These are phyloP conservation scores for Tetrao urogallus DNA, from an alignment of 2,113 vertebrate species.

Conservation along the genomic window DNA sequence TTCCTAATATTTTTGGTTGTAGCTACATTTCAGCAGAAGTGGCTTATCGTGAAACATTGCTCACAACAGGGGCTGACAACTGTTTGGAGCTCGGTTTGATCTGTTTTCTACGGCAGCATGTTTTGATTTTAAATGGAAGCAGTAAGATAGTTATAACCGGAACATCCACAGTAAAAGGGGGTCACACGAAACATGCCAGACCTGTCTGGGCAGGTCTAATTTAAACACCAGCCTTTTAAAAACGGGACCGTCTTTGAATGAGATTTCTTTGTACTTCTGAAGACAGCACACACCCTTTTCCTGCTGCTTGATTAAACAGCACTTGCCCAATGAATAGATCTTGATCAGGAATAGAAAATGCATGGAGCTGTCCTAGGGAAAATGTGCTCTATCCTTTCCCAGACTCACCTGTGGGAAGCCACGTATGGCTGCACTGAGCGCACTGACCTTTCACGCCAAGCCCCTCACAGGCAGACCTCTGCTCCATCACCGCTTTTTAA, in stretches of 20 bases:
- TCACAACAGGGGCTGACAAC: background rate
- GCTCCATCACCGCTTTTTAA: background rate
- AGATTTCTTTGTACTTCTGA: conserved; percentile 71
- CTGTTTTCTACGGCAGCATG: conserved; percentile 30
- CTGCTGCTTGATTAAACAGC: conserved; percentile 73
- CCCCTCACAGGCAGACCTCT: background rate
- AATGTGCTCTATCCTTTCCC: conserved; percentile 61
- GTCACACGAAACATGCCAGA: conserved; percentile 65
- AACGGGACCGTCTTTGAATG: conserved; percentile 62
- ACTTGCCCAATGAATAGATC: conserved; percentile 74
- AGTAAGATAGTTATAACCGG: conserved; percentile 61
- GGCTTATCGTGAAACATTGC: background rate
- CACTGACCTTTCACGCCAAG: background rate
- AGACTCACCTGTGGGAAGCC: conserved; percentile 68
- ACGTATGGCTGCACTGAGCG: background rate
- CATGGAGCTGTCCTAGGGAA: conserved; percentile 48
- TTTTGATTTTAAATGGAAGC: conserved; percentile 69
- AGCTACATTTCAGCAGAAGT: background rate
- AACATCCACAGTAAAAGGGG: conserved; percentile 67
- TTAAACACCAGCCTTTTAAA: conserved; percentile 69
- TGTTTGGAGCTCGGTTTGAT: background rate
- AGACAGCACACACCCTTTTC: conserved; percentile 74
- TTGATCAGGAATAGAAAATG: conserved; percentile 53
- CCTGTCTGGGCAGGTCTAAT: conserved; percentile 74
- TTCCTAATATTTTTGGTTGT: background rate